Evolutionary conservation across 2,797 vertebrate genomes (phyloP).

Genomic region (Sandelia bainsii): DNA sequence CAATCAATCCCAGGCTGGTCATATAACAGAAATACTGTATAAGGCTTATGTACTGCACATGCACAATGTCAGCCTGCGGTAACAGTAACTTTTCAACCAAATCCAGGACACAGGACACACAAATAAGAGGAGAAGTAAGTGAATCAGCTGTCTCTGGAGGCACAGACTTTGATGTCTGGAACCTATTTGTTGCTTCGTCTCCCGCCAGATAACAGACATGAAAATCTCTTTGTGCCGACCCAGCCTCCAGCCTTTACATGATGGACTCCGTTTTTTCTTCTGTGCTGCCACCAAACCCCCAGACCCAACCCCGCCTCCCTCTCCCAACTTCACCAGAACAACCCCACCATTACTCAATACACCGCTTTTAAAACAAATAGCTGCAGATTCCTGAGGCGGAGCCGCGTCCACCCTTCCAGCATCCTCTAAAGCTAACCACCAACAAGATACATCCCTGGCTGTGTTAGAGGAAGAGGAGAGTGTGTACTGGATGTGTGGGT

Average conservation of each 20-base stretch:
- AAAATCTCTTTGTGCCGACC: conserved; percentile 75
- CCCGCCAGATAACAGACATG: conserved; percentile 74
- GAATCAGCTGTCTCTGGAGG: conserved; percentile 75
- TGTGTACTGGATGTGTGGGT: conserved; percentile 11
- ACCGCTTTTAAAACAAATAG: conserved; percentile 76
- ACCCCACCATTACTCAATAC: conserved; percentile 63
- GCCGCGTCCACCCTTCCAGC: neutral
- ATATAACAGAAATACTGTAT: conserved; percentile 1
- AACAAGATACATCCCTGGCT: conserved; percentile 20
- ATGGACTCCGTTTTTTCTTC: conserved; percentile 70
- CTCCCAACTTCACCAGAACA: conserved; percentile 19
- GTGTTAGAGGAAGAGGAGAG: conserved; percentile 8
- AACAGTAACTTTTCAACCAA: conserved; percentile 38
- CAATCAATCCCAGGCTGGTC: conserved; percentile 3
- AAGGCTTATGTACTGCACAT: conserved; percentile 22
- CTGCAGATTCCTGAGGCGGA: conserved; percentile 55
- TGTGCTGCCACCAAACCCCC: conserved; percentile 15
- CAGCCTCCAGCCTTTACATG: conserved; percentile 71
- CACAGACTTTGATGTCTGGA: conserved; percentile 53
- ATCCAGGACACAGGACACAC: conserved; percentile 53
- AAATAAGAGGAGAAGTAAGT: conserved; percentile 68
- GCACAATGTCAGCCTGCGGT: conserved; percentile 36
- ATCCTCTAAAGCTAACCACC: neutral
- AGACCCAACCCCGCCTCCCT: neutral
- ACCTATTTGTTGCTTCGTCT: conserved; percentile 74